phyloP scores from a whole-genome alignment of 2,113 vertebrate genomes.

The Onychorhynchus coronatus region DNA sequence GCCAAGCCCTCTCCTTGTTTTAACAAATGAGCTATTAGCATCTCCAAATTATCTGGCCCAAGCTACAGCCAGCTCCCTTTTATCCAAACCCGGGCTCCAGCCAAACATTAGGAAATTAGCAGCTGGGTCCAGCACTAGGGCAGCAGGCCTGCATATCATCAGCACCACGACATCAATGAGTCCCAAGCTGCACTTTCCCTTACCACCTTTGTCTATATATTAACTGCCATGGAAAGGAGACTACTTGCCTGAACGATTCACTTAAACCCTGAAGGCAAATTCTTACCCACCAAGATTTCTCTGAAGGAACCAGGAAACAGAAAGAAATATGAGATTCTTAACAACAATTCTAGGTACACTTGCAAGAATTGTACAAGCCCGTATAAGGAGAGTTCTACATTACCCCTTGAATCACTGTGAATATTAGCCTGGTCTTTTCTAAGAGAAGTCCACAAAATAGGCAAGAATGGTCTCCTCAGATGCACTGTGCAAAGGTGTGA shows the following conservation, averaged over 20 bases:
- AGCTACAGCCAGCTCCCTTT: slow-evolving; percentile 41
- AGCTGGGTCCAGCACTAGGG: slow-evolving; percentile 9
- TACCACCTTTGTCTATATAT: background rate
- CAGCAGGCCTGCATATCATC: slow-evolving; percentile 47
- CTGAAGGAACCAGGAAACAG: background rate
- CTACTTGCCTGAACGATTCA: background rate
- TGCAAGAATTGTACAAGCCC: background rate
- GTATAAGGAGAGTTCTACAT: background rate
- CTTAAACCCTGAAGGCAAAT: background rate
- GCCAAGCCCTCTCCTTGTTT: slow-evolving; percentile 35
- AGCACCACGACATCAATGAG: background rate
- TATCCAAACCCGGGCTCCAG: slow-evolving; percentile 6
- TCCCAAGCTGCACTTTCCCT: background rate
- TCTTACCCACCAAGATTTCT: background rate
- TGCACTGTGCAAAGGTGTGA: background rate
- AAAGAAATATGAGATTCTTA: background rate
- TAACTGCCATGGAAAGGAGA: background rate
- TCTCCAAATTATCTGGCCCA: slow-evolving; percentile 53
- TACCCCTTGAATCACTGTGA: background rate
- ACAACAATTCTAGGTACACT: background rate
- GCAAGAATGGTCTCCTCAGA: background rate
- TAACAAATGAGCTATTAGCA: slow-evolving; percentile 51
- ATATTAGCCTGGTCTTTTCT: background rate
- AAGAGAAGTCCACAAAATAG: background rate
- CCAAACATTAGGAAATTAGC: slow-evolving; percentile 53